These are phyloP conservation scores for Tromatobia lineatoria DNA, from an alignment of 2,888 invertebrate genomes.

Conservation along the genomic window DNA sequence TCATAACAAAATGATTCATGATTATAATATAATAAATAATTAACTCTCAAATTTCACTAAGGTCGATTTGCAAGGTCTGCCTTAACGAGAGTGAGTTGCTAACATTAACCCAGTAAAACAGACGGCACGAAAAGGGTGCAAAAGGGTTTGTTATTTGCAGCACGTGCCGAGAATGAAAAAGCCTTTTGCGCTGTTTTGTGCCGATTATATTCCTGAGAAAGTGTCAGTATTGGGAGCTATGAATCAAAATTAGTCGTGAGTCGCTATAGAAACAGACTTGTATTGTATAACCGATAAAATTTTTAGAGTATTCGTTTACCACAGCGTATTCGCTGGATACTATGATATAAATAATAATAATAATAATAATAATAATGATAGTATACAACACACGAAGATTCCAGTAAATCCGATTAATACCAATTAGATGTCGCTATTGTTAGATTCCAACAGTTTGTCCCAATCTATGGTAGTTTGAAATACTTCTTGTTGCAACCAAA, in stretches of 20 bases:
- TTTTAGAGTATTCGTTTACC: not conserved
- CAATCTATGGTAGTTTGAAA: slow-evolving; percentile 94
- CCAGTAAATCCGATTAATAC: slow-evolving; percentile 14
- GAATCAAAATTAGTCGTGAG: not conserved
- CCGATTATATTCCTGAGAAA: not conserved
- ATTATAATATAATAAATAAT: too few relatives aligned
- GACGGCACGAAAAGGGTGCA: too few relatives aligned
- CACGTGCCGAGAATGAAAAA: too few relatives aligned
- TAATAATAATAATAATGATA: slow-evolving; percentile 14
- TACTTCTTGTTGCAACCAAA: slow-evolving; percentile 99
- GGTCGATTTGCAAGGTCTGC: too few relatives aligned
- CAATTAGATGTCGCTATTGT: slow-evolving; percentile 80
- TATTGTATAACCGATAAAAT: not conserved
- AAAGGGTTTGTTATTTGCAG: too few relatives aligned
- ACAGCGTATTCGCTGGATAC: not conserved
- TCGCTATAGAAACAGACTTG: slow-evolving; percentile 3
- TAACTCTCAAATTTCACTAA: too few relatives aligned
- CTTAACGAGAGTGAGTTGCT: too few relatives aligned
- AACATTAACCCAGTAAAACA: too few relatives aligned
- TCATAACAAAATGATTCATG: too few relatives aligned
- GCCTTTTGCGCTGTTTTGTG: too few relatives aligned
- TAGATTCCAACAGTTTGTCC: slow-evolving; percentile 87
- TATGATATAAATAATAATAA: slow-evolving; percentile 4
- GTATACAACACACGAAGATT: slow-evolving; percentile 34
- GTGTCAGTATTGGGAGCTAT: not conserved